Base-by-base conservation (phyloP, 2,113 vertebrate species). In the Etheostoma cragini region DNA sequence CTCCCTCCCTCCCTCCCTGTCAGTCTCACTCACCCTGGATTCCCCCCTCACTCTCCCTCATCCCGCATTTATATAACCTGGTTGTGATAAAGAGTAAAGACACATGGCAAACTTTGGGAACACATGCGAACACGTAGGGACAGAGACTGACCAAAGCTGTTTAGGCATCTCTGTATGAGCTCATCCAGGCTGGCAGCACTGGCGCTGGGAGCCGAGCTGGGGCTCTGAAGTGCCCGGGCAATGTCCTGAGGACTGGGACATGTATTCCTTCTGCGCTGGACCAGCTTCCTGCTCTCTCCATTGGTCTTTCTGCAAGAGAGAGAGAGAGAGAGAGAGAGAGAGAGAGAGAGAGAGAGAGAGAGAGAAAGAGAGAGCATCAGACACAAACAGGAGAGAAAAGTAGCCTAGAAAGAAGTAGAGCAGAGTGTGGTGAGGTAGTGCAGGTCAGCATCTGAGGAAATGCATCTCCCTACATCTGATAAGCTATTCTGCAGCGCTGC, bases 221-320 rank as follows among this genome's bases (percentile, higher is more conserved):
- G 95, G 67, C 91, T 94, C 92, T 97, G 94, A 86, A 95, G 94
- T 35, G 94, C 96, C 80, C 94, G 94, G 88, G 76, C 96, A 93
- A 98, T 97, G 88, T 98, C 97, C 72, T 95, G 94, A 12, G 96
- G 93, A 77, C 94, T 97, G 79, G 97, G 97, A 82, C 97, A 98
- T n/a, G 97, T 98, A 53, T 94, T 90, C 95, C 96, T 97, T 84
- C 96, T 93, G 33, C 96, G 93, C 65, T 91, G 93, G 67, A 94
- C 91, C 17, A 87, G 72, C 26, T 95, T 93, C 83, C 85, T 87
- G 61, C 83, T 84, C 74, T 92, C 94, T 89, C 69, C 83, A 72
- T 24, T 90, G 62, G 88, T 86, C 87, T 95, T 97, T 95, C 92
- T 96, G 87, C 65, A 10, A 61, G 45, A 57, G 30, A 72, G 62